phyloP scores from a whole-genome alignment of 1,140 invertebrate species.

The Drosophila pallidifrons region DNA sequence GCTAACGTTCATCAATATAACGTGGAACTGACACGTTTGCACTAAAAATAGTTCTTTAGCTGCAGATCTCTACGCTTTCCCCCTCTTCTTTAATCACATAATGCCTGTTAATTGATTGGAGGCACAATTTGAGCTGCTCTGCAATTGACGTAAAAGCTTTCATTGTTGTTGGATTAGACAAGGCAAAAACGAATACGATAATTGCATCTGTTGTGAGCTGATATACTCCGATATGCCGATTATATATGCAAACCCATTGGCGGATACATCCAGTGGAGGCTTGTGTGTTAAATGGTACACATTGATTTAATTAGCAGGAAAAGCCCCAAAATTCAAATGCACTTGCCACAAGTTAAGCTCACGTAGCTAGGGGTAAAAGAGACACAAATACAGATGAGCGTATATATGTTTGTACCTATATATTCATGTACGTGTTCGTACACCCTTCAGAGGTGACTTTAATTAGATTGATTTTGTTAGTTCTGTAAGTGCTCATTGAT shows the following conservation, averaged over 20 bases:
- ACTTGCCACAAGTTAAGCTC: conserved; percentile 1
- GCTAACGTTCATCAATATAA: not conserved
- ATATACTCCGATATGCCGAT: not conserved
- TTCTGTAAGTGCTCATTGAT: conserved; percentile 20
- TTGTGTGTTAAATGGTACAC: not conserved
- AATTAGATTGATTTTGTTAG: conserved; percentile 70
- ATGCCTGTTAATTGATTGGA: conserved; percentile 12
- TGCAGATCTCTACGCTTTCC: not conserved
- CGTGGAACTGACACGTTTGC: not conserved
- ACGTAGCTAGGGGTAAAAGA: not conserved
- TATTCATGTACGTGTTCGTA: not conserved
- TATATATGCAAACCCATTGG: not conserved
- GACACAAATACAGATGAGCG: too few relatives aligned
- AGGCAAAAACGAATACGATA: conserved; percentile 17
- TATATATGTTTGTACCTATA: not conserved
- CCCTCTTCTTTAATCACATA: conserved; percentile 16
- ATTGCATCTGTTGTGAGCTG: conserved; percentile 11
- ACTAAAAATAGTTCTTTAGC: conserved; percentile 27
- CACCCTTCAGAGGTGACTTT: conserved; percentile 73
- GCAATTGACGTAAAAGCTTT: conserved; percentile 36
- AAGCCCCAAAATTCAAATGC: conserved; percentile 27
- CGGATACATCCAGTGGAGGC: not conserved
- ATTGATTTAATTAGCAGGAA: conserved; percentile 37
- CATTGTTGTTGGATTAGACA: conserved; percentile 5
- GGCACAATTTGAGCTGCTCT: conserved; percentile 10